Conservation (phyloP, 1,140 invertebrate species). For the Temnothorax longispinosus region DNA sequence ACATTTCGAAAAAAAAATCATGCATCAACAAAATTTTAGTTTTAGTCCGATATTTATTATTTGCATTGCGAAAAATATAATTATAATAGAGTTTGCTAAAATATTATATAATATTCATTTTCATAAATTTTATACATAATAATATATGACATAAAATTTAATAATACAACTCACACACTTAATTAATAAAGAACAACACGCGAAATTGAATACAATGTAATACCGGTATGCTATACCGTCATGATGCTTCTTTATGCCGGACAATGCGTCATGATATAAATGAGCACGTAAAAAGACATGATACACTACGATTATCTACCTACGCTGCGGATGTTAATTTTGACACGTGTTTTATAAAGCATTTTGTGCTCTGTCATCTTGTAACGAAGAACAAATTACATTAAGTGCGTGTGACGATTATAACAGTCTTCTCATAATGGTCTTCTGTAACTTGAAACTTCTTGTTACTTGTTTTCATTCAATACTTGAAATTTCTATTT, state of each 20-base stretch:
- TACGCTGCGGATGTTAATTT: slow-evolving; percentile 40
- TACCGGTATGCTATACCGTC: background rate
- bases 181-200: slow-evolving; percentile 18
- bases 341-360: background rate
- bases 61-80: background rate
- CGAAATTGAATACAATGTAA: background rate
- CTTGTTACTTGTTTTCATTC: background rate
- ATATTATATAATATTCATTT: background rate
- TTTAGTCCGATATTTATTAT: background rate
- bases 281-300: slow-evolving; percentile 21
- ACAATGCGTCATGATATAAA: slow-evolving; percentile 31
- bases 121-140: background rate
- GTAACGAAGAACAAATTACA: background rate
- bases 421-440: background rate
- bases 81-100: background rate
- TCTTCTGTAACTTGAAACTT: slow-evolving; percentile 7
- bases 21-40: background rate
- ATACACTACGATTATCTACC: slow-evolving; percentile 9
- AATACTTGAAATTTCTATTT: slow-evolving; percentile 26
- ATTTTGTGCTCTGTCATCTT: background rate
- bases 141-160: background rate
- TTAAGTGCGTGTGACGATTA: background rate
- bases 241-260: background rate
- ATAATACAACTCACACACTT: too few relatives aligned
- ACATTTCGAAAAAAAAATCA: background rate